phyloP scores from a whole-genome alignment of 2,888 invertebrate genomes.

The Crepidodera aurea region DNA sequence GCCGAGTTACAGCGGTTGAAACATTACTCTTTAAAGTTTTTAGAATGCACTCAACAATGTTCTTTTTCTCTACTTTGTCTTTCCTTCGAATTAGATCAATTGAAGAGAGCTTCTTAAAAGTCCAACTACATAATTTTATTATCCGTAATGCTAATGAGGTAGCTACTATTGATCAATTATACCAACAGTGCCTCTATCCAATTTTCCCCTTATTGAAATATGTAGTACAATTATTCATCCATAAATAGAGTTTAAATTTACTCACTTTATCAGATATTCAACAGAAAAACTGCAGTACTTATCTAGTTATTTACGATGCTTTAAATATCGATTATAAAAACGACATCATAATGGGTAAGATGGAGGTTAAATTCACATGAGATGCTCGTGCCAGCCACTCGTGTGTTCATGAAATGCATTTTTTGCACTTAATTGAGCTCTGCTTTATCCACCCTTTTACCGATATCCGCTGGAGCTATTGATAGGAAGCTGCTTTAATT shows the following conservation, averaged over 20 bases:
- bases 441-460: slow-evolving; percentile 2
- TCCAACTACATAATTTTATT: too few species aligned
- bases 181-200: too few species aligned
- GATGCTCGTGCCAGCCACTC: background rate
- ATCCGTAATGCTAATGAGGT: too few species aligned
- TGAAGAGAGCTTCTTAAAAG: too few species aligned
- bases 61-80: background rate
- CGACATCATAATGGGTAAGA: background rate
- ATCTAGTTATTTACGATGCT: too few species aligned
- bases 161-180: too few species aligned
- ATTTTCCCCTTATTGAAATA: too few species aligned
- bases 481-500: background rate
- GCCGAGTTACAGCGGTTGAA: background rate
- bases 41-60: background rate
- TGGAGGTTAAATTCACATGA: background rate
- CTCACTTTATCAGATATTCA: too few species aligned
- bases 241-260: too few species aligned
- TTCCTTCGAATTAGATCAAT: background rate
- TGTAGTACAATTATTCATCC: too few species aligned
- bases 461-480: too few species aligned
- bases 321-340: background rate
- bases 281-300: too few species aligned
- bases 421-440: slow-evolving; percentile 2
- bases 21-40: background rate
- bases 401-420: slow-evolving; percentile 3